Conservation (phyloP, 2,113 vertebrate species). For the Columba livia region DNA sequence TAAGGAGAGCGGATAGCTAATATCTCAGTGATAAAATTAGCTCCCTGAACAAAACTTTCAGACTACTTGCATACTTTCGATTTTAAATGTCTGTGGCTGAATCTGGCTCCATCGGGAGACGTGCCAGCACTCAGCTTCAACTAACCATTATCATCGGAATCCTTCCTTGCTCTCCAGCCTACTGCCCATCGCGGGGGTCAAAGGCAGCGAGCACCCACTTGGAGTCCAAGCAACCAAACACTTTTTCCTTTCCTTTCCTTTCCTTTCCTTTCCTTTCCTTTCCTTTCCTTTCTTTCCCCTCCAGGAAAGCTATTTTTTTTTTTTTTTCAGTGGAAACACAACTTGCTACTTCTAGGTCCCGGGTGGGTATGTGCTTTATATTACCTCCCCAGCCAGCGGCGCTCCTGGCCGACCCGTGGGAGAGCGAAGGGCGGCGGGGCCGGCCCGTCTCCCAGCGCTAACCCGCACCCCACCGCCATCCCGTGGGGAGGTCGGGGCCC, state of each 20-base stretch:
- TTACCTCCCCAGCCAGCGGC: not conserved
- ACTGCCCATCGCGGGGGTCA: not conserved
- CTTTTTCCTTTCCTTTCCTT: too few relatives aligned
- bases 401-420: not conserved
- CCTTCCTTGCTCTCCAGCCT: not conserved
- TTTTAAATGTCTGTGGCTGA: conserved; percentile 26
- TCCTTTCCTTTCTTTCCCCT: too few relatives aligned
- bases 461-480: not conserved
- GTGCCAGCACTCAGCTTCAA: conserved; percentile 16
- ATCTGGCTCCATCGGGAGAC: not conserved
- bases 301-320: not conserved
- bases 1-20: not conserved
- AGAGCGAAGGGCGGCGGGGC: not conserved
- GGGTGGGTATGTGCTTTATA: not conserved
- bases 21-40: conserved; percentile 59
- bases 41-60: conserved; percentile 32
- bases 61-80: conserved; percentile 57
- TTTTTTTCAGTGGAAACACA: not conserved
- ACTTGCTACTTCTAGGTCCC: not conserved
- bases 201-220: not conserved
- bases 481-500: not conserved
- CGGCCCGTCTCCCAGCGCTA: not conserved
- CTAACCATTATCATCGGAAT: not conserved
- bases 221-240: not conserved
- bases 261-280: rapidly evolving